Conservation (phyloP, 2,888 invertebrate genomes). For the Ectobius pallidus region DNA sequence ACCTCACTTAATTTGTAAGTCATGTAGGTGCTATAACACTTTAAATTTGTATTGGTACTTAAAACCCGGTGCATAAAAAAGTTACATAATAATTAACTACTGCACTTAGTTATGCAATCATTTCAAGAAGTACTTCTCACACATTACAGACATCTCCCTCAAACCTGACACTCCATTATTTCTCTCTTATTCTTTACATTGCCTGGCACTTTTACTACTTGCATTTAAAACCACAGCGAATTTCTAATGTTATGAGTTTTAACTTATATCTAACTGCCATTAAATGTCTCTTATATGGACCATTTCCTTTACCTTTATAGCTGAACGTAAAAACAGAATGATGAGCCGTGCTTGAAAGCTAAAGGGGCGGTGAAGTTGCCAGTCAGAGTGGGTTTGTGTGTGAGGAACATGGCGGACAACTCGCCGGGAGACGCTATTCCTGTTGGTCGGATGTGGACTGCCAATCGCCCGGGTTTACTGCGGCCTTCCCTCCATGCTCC, state of each 20-base stretch:
- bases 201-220: no score
- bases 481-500: neutral
- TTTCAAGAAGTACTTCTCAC: no score
- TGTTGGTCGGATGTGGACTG: slow-evolving; percentile 3
- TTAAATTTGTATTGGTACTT: no score
- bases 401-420: slow-evolving; percentile 3
- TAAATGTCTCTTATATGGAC: slow-evolving; percentile 33
- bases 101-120: no score
- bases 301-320: slow-evolving; percentile 36
- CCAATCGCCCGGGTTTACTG: slow-evolving; percentile 8
- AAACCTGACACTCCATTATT: no score
- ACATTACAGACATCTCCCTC: no score
- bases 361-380: neutral
- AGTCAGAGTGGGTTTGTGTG: neutral
- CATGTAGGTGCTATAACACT: no score
- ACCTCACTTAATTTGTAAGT: no score
- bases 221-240: no score
- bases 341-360: neutral
- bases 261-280: slow-evolving; percentile 35
- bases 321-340: slow-evolving; percentile 27
- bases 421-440: neutral
- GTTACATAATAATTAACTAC: no score
- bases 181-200: no score
- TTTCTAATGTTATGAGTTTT: slow-evolving; percentile 3
- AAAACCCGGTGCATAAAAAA: no score